Percentiles rank a stretch among this genome's conserved stretches.
Conservation (phyloP, 1,140 invertebrate species). For the Telenomus remus region DNA sequence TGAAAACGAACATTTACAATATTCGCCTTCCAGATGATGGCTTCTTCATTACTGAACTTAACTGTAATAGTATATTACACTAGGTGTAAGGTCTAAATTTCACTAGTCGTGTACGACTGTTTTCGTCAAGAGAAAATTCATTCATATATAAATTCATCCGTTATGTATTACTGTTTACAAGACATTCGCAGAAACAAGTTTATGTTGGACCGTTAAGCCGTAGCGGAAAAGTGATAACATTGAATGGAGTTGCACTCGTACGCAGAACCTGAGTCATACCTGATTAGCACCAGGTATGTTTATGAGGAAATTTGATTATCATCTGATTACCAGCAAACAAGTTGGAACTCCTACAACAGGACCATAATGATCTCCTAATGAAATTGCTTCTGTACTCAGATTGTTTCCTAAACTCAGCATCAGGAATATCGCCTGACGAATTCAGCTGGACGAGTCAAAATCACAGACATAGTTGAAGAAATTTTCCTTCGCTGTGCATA, state of each 20-base stretch:
- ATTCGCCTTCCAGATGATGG: too few species aligned
- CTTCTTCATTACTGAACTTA: too few species aligned
- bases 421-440: slow-evolving; percentile 13
- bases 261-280: slow-evolving; percentile 42
- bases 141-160: too few species aligned
- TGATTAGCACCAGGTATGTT: slow-evolving; percentile 48
- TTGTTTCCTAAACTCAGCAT: slow-evolving; percentile 20
- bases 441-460: too few species aligned
- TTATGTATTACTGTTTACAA: too few species aligned
- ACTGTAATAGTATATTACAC: too few species aligned
- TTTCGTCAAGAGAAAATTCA: too few species aligned
- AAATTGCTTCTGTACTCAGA: slow-evolving; percentile 30
- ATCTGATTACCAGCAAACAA: slow-evolving; percentile 49
- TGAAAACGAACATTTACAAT: too few species aligned
- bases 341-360: slow-evolving; percentile 23
- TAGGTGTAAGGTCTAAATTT: too few species aligned
- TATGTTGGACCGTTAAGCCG: slow-evolving; percentile 1
- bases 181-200: neutral
- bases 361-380: slow-evolving; percentile 46
- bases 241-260: slow-evolving; percentile 22
- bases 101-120: too few species aligned
- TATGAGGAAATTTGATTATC: slow-evolving; percentile 50
- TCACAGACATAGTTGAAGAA: too few species aligned
- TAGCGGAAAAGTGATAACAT: slow-evolving; percentile 24
- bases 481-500: too few species aligned